phyloP scores from a whole-genome alignment of 1,140 invertebrate species.

The Drosophila parvula region DNA sequence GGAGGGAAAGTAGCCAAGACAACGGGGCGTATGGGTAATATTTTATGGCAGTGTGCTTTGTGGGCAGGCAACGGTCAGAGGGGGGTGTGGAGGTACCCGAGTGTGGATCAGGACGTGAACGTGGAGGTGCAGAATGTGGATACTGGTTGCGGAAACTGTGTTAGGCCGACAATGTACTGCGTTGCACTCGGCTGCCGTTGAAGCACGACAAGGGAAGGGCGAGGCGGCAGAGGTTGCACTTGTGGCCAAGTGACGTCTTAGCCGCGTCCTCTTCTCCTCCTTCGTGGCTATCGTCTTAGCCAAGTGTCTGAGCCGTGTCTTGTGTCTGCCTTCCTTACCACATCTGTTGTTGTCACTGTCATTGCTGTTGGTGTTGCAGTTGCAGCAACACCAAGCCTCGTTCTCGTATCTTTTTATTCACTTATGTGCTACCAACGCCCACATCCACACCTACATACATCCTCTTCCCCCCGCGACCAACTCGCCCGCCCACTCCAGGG shows the following conservation, averaged over 20 bases:
- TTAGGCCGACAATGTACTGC: constrained; percentile 76
- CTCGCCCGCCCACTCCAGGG: background rate
- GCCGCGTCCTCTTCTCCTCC: constrained; percentile 19
- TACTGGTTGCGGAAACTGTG: constrained; percentile 58
- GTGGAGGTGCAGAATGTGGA: constrained; percentile 6
- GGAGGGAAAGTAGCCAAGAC: constrained; percentile 68
- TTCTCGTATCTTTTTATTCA: constrained; percentile 68
- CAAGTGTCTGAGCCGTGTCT: constrained; percentile 53
- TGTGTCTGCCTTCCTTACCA: constrained; percentile 20
- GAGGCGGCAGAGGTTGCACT: constrained; percentile 17
- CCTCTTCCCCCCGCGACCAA: background rate
- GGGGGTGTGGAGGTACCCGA: background rate
- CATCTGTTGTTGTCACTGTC: constrained; percentile 25
- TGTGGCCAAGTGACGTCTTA: constrained; percentile 61
- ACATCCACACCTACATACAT: background rate
- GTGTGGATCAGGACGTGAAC: background rate
- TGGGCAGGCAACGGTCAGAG: background rate
- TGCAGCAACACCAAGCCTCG: constrained; percentile 43
- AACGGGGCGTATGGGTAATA: constrained; percentile 72
- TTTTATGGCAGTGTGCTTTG: constrained; percentile 33
- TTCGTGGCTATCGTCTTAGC: constrained; percentile 34
- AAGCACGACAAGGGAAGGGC: background rate
- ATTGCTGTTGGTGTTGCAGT: constrained; percentile 23
- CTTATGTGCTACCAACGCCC: constrained; percentile 43
- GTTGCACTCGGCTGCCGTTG: constrained; percentile 53